Percentiles rank a stretch among this genome's conserved stretches.
These are phyloP conservation scores for Cyanoliseus patagonus DNA, from an alignment of 2,113 vertebrate species.

Conservation along the genomic window DNA sequence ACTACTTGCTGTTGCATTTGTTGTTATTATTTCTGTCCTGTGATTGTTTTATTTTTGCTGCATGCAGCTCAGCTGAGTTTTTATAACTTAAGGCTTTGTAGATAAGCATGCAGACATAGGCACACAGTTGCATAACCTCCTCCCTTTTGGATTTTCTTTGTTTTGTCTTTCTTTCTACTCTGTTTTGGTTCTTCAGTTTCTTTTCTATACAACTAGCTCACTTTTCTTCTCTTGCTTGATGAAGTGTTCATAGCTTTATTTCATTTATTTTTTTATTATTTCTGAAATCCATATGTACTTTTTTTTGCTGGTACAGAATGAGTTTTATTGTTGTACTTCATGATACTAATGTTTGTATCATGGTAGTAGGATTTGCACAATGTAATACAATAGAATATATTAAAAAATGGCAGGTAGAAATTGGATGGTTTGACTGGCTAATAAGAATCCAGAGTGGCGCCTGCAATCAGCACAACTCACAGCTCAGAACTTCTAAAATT, in stretches of 20 bases:
- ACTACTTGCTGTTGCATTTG: not conserved
- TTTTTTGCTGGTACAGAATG: slow-evolving; percentile 10
- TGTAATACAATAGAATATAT: slow-evolving; percentile 23
- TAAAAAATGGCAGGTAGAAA: slow-evolving; percentile 29
- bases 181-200: not conserved
- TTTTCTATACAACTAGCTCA: not conserved
- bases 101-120: not conserved
- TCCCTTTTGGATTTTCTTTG: not conserved
- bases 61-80: not conserved
- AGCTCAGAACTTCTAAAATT: slow-evolving; percentile 39
- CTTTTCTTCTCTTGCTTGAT: not conserved
- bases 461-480: slow-evolving; percentile 54
- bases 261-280: not conserved
- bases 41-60: not conserved
- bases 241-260: not conserved
- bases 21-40: not conserved
- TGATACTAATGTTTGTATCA: slow-evolving; percentile 62
- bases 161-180: not conserved
- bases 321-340: slow-evolving; percentile 56
- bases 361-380: slow-evolving; percentile 32
- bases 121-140: not conserved
- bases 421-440: slow-evolving; percentile 24
- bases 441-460: slow-evolving; percentile 33
- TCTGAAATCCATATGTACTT: not conserved
- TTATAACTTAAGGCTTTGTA: not conserved